Conservation (phyloP, 2,797 vertebrate species). For the Phataginus tricuspis region DNA sequence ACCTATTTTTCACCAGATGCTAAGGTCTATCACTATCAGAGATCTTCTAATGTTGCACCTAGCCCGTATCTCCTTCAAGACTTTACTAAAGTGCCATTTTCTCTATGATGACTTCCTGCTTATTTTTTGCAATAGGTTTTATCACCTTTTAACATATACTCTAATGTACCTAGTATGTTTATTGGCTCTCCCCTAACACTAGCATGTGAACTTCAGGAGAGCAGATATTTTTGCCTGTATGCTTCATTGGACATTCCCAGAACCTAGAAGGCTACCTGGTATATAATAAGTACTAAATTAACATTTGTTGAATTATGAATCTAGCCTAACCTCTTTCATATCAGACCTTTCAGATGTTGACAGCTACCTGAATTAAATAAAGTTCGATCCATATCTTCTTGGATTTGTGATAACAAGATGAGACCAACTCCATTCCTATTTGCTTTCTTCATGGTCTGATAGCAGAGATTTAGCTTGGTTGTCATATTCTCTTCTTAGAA, state of each 20-base stretch:
- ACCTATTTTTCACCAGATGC: background rate
- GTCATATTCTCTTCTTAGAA: background rate
- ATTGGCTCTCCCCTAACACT: background rate
- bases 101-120: background rate
- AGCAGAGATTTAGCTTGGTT: background rate
- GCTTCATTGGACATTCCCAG: background rate
- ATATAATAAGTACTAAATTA: background rate
- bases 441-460: background rate
- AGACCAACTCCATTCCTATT: background rate
- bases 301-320: background rate
- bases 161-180: background rate
- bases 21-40: background rate
- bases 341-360: background rate
- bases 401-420: background rate
- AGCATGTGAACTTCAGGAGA: background rate
- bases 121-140: background rate
- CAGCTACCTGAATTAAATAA: conserved; percentile 21
- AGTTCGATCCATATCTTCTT: background rate
- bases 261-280: background rate
- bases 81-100: background rate
- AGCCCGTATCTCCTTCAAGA: background rate
- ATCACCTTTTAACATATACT: background rate
- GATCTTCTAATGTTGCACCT: background rate
- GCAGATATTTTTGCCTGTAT: background rate
- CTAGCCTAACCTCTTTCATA: background rate